Evolutionary conservation across 2,888 invertebrate genomes (phyloP), one percentile per base, ranked within the genome.

Genomic region (Papilio protenor): DNA sequence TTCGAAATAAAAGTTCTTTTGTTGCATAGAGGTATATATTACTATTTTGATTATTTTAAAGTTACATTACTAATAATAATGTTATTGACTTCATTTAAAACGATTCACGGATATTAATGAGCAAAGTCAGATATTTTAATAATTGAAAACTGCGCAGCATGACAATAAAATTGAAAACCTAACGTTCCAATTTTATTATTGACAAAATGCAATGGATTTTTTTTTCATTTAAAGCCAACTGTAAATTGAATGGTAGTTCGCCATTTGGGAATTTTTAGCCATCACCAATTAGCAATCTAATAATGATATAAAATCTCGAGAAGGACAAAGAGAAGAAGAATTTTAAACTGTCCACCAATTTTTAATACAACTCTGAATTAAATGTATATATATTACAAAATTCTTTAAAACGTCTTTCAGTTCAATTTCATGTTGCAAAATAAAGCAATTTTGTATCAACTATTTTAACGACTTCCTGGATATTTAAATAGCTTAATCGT

Each of bases 401-500:
- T 14, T 21, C 21, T 21, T 69, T 14, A 21, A 27, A 16, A 33
- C 11, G 10, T n/a, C 2, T 66, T n/a, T 18, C 64, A 40, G 4
- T 66, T n/a, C 12, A n/a, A 40, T 45, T 69, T n/a, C 10, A 2
- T 45, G 14, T 45, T n/a, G 45, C 27, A 23, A 33, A 27, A 55
- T 66, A 10, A 70, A 47, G 12, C 23, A 27, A 47, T 52, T 47
- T 55, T 21, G 45, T 57, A 69, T 52, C 6, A 49, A 71, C 23
- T 59, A 16, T 73, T 45, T 72, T 64, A 64, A 74, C 27, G 49
- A 75, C 59, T 77, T 75, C 70, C 73, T 61, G 8, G 11, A 23
- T 52, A 70, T 77, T 61, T 69, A 69, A 70, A 61, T 73, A 40
- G 27, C 72, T 55, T 59, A 23, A 57, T 73, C 40, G 27, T 74